A percentile compares a stretch with the other conserved stretches of the same genome.
These are phyloP conservation scores for Rhinella marina DNA, from an alignment of 2,797 vertebrate genomes.

Conservation along the genomic window DNA sequence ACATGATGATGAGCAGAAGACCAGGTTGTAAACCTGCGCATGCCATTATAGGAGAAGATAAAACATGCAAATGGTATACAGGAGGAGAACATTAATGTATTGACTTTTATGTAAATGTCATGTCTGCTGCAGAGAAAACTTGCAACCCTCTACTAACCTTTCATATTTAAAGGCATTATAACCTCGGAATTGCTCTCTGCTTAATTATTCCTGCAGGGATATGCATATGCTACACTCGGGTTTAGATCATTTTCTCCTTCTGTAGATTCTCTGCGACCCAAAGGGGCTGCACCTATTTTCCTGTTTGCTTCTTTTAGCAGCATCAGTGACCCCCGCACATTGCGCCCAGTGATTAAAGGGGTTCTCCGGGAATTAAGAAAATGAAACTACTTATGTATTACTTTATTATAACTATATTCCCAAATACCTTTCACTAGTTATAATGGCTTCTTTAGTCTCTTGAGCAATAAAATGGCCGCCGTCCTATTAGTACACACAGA, in stretches of 20 bases:
- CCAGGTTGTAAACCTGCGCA: conserved; percentile 1
- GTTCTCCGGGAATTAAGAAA: too few relatives aligned
- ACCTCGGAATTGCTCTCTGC: background rate
- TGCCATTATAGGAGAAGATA: conserved; percentile 5
- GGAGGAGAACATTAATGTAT: conserved; percentile 23
- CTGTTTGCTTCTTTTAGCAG: background rate
- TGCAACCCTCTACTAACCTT: conserved; percentile 16
- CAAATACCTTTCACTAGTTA: too few relatives aligned
- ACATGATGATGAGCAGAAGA: background rate
- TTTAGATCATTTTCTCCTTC: background rate
- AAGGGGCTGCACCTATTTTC: background rate
- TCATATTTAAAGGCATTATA: conserved; percentile 22
- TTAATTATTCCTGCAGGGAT: conserved; percentile 22
- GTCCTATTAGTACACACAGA: too few relatives aligned
- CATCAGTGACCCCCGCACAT: background rate
- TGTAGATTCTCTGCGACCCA: background rate
- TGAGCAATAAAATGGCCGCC: too few relatives aligned
- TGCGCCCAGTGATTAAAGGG: background rate
- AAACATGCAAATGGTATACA: conserved; percentile 25
- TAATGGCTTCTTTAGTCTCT: too few relatives aligned
- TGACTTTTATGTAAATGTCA: conserved; percentile 37
- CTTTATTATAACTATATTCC: too few relatives aligned
- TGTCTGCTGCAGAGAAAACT: conserved; percentile 20
- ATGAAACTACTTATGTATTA: too few relatives aligned
- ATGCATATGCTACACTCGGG: background rate